phyloP scores from a whole-genome alignment of 2,113 vertebrate species.

The Sander vitreus region DNA sequence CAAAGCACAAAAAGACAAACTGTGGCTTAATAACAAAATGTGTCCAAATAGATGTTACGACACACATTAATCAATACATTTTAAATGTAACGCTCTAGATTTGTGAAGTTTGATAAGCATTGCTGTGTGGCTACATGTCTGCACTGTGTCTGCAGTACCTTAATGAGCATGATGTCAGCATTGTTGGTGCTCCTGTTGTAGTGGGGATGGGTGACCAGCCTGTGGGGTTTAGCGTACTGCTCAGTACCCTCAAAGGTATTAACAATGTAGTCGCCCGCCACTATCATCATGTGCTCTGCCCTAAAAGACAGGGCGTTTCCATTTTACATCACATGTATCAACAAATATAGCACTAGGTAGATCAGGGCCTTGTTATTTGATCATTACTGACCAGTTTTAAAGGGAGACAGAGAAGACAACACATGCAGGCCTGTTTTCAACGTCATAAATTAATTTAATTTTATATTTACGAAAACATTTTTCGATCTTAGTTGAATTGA shows the following conservation, averaged over 20 bases:
- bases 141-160: slow-evolving; percentile 72
- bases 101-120: neutral
- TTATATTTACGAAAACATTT: too few relatives aligned
- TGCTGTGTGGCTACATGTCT: neutral
- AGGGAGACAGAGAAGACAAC: too few relatives aligned
- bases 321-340: slow-evolving; percentile 12
- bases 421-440: too few relatives aligned
- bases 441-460: too few relatives aligned
- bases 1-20: neutral
- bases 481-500: neutral
- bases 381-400: too few relatives aligned
- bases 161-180: slow-evolving; percentile 87
- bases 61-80: neutral
- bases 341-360: too few relatives aligned
- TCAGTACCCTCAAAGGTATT: slow-evolving; percentile 83
- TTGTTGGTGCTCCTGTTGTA: slow-evolving; percentile 84
- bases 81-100: neutral
- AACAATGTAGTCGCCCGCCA: slow-evolving; percentile 83
- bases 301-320: slow-evolving; percentile 59
- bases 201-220: slow-evolving; percentile 80
- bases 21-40: neutral
- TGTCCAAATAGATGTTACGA: neutral
- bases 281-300: slow-evolving; percentile 80
- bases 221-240: slow-evolving; percentile 80
- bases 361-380: too few relatives aligned